Evolutionary conservation across 1,140 invertebrate species (phyloP).

Genomic region (Drosophila jambulina): DNA sequence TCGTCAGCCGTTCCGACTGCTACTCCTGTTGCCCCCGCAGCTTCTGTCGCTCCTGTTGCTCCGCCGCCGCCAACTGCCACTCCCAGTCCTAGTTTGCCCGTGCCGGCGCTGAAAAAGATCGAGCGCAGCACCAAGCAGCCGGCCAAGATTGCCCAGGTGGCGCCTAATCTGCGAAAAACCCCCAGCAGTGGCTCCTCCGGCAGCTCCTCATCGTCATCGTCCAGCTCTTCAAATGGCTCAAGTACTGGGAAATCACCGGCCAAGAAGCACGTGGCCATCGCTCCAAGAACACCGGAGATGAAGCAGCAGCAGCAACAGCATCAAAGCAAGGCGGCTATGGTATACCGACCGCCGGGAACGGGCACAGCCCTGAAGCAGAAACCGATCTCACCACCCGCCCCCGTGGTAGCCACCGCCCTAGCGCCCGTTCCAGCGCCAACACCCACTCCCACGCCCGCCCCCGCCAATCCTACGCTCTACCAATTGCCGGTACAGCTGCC

Average conservation of each 20-base stretch:
- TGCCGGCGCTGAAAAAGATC: conserved; percentile 81
- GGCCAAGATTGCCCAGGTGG: conserved; percentile 83
- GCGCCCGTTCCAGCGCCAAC: conserved; percentile 24
- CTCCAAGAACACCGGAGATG: conserved; percentile 81
- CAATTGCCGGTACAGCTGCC: conserved; percentile 82
- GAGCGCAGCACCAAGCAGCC: conserved; percentile 81
- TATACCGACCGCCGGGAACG: conserved; percentile 27
- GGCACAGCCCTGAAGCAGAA: conserved; percentile 52
- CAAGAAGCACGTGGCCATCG: conserved; percentile 84
- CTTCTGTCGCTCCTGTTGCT: conserved; percentile 8
- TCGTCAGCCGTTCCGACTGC: conserved; percentile 19
- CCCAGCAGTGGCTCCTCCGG: conserved; percentile 57
- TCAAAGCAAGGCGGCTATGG: conserved; percentile 50
- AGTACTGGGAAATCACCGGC: conserved; percentile 77
- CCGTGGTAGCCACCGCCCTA: conserved; percentile 38
- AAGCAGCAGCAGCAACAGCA: conserved; percentile 81
- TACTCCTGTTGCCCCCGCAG: conserved; percentile 16
- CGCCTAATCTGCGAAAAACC: conserved; percentile 82
- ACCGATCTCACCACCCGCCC: conserved; percentile 40
- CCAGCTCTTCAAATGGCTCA: conserved; percentile 27
- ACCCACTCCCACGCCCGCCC: conserved; percentile 28
- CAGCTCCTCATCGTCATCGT: conserved; percentile 36
- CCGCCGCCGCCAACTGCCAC: conserved; percentile 9
- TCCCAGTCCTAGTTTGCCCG: conserved; percentile 45
- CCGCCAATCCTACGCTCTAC: conserved; percentile 69